Evolutionary conservation across 2,797 vertebrate species (phyloP), one percentile per base, ranked within the genome.

Genomic region (Enteromius thamalakanensis): DNA sequence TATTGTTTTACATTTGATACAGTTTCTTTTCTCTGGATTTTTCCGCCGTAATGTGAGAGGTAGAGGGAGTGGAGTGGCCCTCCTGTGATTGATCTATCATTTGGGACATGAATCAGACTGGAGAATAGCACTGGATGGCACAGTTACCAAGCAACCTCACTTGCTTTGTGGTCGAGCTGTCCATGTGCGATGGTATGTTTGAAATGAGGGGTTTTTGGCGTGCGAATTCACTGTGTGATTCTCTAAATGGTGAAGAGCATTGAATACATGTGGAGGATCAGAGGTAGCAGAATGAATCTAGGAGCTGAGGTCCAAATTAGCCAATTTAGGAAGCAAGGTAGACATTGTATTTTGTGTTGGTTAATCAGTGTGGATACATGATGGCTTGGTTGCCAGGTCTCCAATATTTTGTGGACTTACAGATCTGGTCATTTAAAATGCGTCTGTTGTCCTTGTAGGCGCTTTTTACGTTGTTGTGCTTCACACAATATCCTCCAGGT

Each of bases 141-240:
- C 89, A 91, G 94, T 95, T 94, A 92, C 93, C 92, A 95, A 92
- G 94, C 94, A 94, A 94, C 94, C 90, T 89, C 86, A 51, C 81
- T 89, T 81, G 77, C 88, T 91, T 92, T 91, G 88, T 90, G 89
- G 86, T 91, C 91, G 88, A 83, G 78, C 86, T 82, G 89, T 88
- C 87, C 82, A 88, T 86, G 87, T 87, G 82, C 81, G 81, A 67
- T 40, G 60, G 79, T 86, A 84, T 88, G 90, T 90, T 86, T 80
- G 70, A 85, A 88, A 84, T 62, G 17, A 78, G 53, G 68, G 40
- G 9, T 49, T 74, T 72, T 64, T 64, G 80, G 34, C 55, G 37
- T 67, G 32, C 6, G 14, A 67, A 58, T 80, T 37, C n/a, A 37
- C 49, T 79, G 53, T 68, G 49, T 75, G 62, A 76, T 82, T 76